These are phyloP conservation scores for Cossypha dichroa DNA, from an alignment of 2,797 vertebrate species.

Conservation along the genomic window DNA sequence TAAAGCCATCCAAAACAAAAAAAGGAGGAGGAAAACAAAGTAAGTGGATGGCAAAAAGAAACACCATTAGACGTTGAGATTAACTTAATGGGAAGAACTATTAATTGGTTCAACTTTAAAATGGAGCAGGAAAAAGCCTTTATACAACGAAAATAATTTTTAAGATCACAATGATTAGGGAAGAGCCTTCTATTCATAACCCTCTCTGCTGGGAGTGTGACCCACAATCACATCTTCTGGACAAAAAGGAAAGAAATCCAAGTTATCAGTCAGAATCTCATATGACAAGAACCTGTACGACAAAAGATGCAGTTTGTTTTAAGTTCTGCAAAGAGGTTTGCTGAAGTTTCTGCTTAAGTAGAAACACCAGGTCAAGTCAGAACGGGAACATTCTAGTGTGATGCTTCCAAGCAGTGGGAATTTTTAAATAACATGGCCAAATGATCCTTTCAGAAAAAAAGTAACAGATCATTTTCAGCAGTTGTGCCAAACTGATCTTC, in stretches of 20 bases:
- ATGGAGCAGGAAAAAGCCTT: fast-evolving
- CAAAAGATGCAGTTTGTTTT: neutral
- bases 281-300: neutral
- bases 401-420: neutral
- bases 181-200: neutral
- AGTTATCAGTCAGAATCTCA: neutral
- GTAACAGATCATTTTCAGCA: neutral
- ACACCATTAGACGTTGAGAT: neutral
- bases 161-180: neutral
- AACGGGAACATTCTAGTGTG: neutral
- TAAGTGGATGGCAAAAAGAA: neutral
- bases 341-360: neutral
- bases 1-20: neutral
- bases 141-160: neutral
- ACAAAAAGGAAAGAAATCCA: neutral
- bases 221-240: neutral
- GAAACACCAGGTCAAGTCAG: neutral
- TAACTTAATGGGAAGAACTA: neutral
- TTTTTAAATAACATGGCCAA: neutral
- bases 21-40: fast-evolving
- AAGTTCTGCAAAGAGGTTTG: neutral
- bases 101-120: neutral
- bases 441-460: neutral
- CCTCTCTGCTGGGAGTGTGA: neutral
- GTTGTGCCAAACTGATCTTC: neutral